Base-by-base conservation (phyloP, 2,888 invertebrate species). In the Sphaerophoria rueppellii region DNA sequence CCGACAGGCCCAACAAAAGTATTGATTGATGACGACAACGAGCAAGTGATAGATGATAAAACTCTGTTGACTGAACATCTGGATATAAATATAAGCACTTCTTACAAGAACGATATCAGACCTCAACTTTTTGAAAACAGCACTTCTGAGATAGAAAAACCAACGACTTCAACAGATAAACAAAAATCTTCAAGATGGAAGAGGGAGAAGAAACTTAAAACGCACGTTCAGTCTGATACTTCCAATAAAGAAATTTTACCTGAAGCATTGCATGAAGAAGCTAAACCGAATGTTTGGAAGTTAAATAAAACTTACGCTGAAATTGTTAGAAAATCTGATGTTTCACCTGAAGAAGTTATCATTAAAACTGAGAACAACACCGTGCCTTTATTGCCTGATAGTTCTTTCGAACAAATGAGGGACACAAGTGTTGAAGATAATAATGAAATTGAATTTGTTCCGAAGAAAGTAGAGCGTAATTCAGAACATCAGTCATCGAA, bases 301-400 rank as follows among this genome's bases (percentile, higher is more conserved):
- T 48, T 60, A 24, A 35, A 14, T 61, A 91, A 91, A 87, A 91
- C 91, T 0, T 91, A 91, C 81, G 91, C 91, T 12, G 89, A 91
- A 86, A 89, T 91, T 48, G 89, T 91, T 0, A 89, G 83, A 61
- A 91, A 91, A 55, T 90, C 91, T 0, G 91, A 90, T 0, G 88
- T 88, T 37, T 67, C 55, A 4, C 87, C 88, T 12, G 88, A 88
- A 6, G 87, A 89, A 32, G 35, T 58, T 4, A 43, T 65, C 11
- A 46, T 63, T 12, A 43, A 50, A 35, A 65, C 24, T 3, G 50
- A 73, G 24, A 54, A 14, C 48, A 61, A 54, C n/a, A 24, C 35
- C 50, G 34, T 7, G 1, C 7, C 2, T 0, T 11, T n/a, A 12
- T 55, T 24, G 24, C 24, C 24, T 24, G 24, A 24, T 24, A 24